Evolutionary conservation across 2,888 invertebrate species (phyloP).

Genomic region (Cristatella mucedo): DNA sequence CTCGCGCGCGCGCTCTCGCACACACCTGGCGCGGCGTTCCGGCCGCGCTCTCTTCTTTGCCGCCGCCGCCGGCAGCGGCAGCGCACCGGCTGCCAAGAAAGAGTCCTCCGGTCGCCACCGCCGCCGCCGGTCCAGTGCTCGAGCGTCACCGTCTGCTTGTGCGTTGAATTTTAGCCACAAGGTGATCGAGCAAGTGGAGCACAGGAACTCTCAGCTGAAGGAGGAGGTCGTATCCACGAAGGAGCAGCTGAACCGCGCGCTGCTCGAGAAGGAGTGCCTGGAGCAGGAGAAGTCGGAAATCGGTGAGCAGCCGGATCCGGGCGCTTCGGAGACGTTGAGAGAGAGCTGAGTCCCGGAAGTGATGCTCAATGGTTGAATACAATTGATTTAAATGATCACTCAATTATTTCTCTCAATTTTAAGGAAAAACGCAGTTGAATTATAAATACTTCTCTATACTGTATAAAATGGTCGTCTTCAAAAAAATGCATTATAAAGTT

Average conservation of each 20-base stretch:
- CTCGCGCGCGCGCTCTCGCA: not conserved
- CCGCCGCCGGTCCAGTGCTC: not conserved
- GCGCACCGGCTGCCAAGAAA: not conserved
- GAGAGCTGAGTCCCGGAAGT: no score
- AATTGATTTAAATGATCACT: no score
- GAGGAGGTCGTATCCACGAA: conserved; percentile 67
- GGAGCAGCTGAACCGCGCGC: conserved; percentile 64
- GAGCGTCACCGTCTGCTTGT: conserved; percentile 1
- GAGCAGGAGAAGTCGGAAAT: conserved; percentile 77
- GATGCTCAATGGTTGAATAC: no score
- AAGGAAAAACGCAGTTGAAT: no score
- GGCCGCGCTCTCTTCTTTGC: not conserved
- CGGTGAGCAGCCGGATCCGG: no score
- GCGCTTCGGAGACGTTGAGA: no score
- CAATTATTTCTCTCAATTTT: no score
- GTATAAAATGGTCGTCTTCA: no score
- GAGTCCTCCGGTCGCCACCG: not conserved
- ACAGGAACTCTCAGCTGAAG: conserved; percentile 62
- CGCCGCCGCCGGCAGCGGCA: not conserved
- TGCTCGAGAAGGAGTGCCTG: conserved; percentile 63
- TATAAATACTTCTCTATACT: no score
- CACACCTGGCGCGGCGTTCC: no score
- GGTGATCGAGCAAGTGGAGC: conserved; percentile 56
- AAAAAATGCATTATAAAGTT: no score
- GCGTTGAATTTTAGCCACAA: no score